Base-by-base conservation (phyloP, 2,797 vertebrate genomes). In the Mormyrops attenuatus region DNA sequence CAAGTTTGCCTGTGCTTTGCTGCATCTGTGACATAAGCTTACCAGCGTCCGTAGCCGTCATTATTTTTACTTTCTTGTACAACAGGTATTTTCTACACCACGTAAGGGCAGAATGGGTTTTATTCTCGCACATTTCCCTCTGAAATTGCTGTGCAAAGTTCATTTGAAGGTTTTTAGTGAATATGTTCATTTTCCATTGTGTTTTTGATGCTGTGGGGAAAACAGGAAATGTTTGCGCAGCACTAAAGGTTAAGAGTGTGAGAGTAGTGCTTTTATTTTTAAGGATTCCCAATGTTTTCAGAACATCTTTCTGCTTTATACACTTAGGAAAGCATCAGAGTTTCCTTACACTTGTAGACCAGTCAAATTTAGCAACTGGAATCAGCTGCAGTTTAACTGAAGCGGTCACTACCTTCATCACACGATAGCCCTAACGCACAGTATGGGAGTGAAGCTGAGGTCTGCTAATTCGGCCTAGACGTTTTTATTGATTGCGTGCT, bases 131-230 rank as follows among this genome's bases (percentile, higher is more conserved):
- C 84, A 3, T 22, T 53, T 17, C 82, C 49, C 20, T 30, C 44
- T 52, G 47, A 85, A 85, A 52, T 85, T 11, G 22, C 22, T 26
- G 84, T 53, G 84, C 47, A 53, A 47, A 8, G 44, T 50, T 52
- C 22, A 85, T 52, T 26, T 41, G 69, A 85, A 85, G 44, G 84
- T 52, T 85, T 85, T 49, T 38, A 26, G 84, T 52, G 50, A 6
- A 38, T 4, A 60, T 57, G n/a, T 86, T 30, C 41, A 66, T 86
- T 44, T 89, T 89, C 89, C 89, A 69, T 26, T 52, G 47, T 86
- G 5, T 41, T 63, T 87, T 52, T 17, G 49, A 34, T 85, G 50
- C 22, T 5, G n/a, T 41, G 53, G 60, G 60, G 41, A 53, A 66
- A 89, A 69, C 55, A 66, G 57, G 82, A 50, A 89, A 52, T 86